Base-by-base conservation (phyloP, 2,797 vertebrate genomes). In the Apogon talboti region DNA sequence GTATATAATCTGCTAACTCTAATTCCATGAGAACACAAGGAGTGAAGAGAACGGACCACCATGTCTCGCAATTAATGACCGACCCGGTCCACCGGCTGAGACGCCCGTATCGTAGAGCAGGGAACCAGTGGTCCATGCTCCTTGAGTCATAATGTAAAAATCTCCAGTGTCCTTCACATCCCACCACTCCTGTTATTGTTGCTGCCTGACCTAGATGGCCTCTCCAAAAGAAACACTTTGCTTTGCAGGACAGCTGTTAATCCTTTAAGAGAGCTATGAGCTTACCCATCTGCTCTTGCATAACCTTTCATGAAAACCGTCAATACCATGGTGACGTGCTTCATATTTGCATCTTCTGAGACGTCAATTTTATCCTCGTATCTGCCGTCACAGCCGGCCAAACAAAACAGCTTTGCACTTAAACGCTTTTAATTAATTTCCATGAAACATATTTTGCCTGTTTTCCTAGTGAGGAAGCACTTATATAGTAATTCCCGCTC, bases 261-360 rank as follows among this genome's bases (percentile, higher is more conserved):
- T 86, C 82, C 81, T 82, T 66, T 76, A 73, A 76, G 47, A 82
- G 65, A 81, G 69, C 64, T 53, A 78, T 73, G 66, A 84, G 76
- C 66, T 62, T 72, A 49, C 75, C 75, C 55, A 73, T 81, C 69
- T 84, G 82, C 63, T 80, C 74, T 57, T 46, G 43, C 33, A 78
- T 69, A 71, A 77, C 55, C 55, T 74, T 65, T 19, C 56, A 38
- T 51, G 84, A 66, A 81, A 64, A 63, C 48, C 57, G 47, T 10
- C 38, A 66, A 52, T 66, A 62, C 54, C 12, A 59, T 21, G 38
- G 28, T 15, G 16, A n/a, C 42, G 43, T 51, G 43, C 42, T 40
- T 45, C 45, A 60, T 55, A 58, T 56, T 57, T 53, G 18, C 14
- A 49, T 59, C 28, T 79, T 54, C 35, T 54, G 46, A 76, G 40